These are phyloP conservation scores for Julus scanicus DNA, from an alignment of 2,888 invertebrate genomes.

Conservation along the genomic window DNA sequence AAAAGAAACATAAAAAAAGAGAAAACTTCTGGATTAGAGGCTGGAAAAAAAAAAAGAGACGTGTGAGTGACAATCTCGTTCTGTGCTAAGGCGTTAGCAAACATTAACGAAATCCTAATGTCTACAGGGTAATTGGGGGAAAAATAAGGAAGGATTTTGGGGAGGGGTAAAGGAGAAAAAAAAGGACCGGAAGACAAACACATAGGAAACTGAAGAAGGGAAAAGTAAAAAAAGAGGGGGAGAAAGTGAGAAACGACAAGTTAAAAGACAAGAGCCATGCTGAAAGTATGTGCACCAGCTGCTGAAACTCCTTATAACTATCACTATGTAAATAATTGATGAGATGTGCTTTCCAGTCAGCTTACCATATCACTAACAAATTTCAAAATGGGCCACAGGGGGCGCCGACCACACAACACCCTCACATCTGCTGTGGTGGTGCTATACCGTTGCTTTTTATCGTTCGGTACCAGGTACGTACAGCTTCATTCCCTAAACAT, in stretches of 20 bases:
- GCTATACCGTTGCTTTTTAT: neutral
- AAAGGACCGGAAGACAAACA: neutral
- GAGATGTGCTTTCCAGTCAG: neutral
- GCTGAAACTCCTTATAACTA: neutral
- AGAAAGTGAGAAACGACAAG: neutral
- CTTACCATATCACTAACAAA: neutral
- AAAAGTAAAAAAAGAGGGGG: neutral
- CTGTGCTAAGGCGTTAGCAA: constrained; percentile 1
- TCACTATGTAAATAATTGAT: neutral
- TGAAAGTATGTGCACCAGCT: neutral
- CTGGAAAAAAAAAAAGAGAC: neutral
- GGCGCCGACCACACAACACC: neutral
- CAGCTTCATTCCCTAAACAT: neutral
- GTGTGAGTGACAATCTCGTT: neutral
- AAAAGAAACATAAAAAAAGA: neutral
- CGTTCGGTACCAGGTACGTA: neutral
- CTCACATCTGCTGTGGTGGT: neutral
- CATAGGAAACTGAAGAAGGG: neutral
- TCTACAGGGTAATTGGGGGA: neutral
- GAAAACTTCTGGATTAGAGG: neutral
- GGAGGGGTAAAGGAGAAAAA: neutral
- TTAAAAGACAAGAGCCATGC: neutral
- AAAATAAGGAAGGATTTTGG: neutral
- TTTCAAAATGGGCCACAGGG: neutral
- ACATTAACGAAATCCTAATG: neutral